Evolutionary conservation across 2,888 invertebrate genomes (phyloP), one percentile per base, ranked within the genome.

Genomic region (Entomobrya proxima): DNA sequence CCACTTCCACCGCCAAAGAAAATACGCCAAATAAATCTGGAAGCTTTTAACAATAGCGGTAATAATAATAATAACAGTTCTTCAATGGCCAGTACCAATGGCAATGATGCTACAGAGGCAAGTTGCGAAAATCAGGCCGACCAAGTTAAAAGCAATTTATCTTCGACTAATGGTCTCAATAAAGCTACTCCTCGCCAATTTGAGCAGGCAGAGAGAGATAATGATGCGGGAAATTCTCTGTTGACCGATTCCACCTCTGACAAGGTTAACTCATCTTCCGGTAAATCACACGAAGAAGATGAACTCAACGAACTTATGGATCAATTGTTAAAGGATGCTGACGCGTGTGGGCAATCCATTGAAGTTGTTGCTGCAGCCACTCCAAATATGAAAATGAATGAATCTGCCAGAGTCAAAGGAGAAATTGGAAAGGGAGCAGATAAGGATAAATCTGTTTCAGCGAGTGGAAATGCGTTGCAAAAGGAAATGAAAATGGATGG

Each of bases 271-370:
- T 67, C 82, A 32, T 75, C 87, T 24, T 64, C 30, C 2, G 44
- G n/a, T 0, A 69, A 44, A 35, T 81, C 40, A 35, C 47, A 61
- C 37, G 81, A 85, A 24, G 93, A 91, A 92, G 93, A 92, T 92
- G 92, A 93, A 86, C 92, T 95, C 91, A 95, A 95, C 91, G 95
- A 95, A 91, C 94, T 95, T 47, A 92, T 96, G 75, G 94, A 95
- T 90, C 94, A 95, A 91, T 93, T 96, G 86, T 95, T 95, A 13
- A 94, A 94, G 91, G 96, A 96, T 93, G 95, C 95, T 15, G 88
- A 89, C 82, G 87, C 88, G 75, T 90, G 90, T 86, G 88, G 88
- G 18, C 75, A 64, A 44, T 75, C 82, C 13, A 74, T 77, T 52
- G 27, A 27, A 9, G 61, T 11, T 24, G 32, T 4, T 30, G 9